Conservation (phyloP, 2,797 vertebrate species). For the Tokudaia tokunoshimensis region DNA sequence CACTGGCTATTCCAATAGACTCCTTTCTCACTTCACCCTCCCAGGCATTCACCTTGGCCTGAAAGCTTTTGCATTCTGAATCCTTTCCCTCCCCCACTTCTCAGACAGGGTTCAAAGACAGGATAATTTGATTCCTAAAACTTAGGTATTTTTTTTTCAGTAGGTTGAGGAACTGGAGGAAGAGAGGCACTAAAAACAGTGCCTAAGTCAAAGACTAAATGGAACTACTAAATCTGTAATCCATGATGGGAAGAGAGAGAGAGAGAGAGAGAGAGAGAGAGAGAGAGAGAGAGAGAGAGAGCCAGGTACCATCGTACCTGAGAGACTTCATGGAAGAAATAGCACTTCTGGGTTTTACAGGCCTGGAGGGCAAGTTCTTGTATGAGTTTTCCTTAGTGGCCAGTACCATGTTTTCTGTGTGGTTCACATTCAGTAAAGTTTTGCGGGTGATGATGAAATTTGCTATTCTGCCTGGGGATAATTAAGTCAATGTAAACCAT, state of each 20-base stretch:
- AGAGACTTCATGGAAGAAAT: constrained; percentile 35
- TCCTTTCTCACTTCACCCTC: background rate
- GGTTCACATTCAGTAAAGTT: background rate
- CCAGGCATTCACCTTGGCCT: background rate
- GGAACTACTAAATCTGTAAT: background rate
- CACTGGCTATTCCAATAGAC: background rate
- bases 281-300: background rate
- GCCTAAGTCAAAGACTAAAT: background rate
- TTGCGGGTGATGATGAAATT: constrained; percentile 1
- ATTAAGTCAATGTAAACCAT: constrained; percentile 62
- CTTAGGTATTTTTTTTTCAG: background rate
- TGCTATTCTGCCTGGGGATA: constrained; percentile 37
- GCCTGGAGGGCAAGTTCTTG: background rate
- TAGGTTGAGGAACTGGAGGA: background rate
- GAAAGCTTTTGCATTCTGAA: background rate
- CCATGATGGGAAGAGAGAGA: background rate
- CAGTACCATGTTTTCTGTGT: background rate
- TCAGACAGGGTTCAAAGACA: background rate
- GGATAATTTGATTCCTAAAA: constrained; percentile 15
- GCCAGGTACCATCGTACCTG: background rate
- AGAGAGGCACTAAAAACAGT: background rate
- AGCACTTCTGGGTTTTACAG: background rate
- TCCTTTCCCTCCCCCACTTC: background rate
- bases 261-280: background rate
- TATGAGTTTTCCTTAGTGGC: background rate